Base-by-base conservation (phyloP, 2,797 vertebrate genomes). In the Chloroceryle amazona region DNA sequence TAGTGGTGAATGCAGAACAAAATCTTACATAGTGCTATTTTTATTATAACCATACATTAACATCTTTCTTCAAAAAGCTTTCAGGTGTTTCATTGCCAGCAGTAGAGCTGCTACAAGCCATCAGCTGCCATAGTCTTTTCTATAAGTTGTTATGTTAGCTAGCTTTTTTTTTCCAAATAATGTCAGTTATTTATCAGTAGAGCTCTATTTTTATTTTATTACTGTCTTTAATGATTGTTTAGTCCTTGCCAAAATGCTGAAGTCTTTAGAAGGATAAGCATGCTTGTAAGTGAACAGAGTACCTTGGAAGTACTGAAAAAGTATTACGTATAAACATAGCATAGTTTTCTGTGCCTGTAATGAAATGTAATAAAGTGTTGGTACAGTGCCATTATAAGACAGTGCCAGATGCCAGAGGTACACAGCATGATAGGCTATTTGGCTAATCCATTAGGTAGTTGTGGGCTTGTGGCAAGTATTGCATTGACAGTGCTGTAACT, bases 381-480 rank as follows among this genome's bases (percentile, higher is more conserved):
- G 51, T 86, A 25, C 10, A 5, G 17, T 73, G 86, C 73, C 79
- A 35, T 66, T 78, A 31, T 35, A 35, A 57, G 79, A 63, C 54
- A 71, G 60, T 58, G 84, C 63, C 65, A 84, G 74, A 25, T 35
- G 84, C 62, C 74, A 83, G 94, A 92, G 89, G 83, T 82, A 79
- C 74, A n/a, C 52, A 90, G 74, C 63, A 66, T 73, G 93, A 70
- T 91, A 80, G 78, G 63, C 61, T 83, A 8, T 76, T 81, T 94
- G 86, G 80, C 51, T 96, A 78, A 93, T 87, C 80, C 80, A 18
- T 42, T 80, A 83, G 63, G 58, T 58, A 44, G 21, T 22, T 88
- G 84, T 71, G 44, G 35, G 22, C 58, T 88, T 42, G 57, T 10
- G 3, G 81, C 58, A 91, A 52, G n/a, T 52, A 46, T 93, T 60